Evolutionary conservation across 2,113 vertebrate species (phyloP).

Genomic region (Cephalopterus ornatus): DNA sequence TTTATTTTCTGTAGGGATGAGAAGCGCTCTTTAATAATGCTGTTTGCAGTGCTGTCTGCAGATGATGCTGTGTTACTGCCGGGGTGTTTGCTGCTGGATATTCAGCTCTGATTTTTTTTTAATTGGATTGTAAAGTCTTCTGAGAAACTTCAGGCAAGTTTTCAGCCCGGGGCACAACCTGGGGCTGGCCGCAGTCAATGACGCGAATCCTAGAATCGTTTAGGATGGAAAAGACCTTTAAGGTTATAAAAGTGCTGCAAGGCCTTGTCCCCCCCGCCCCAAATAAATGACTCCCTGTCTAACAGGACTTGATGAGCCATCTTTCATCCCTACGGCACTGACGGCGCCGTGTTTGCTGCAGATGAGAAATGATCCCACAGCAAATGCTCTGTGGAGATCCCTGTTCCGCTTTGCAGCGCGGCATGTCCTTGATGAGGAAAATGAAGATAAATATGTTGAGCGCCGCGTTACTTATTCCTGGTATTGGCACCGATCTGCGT

Average conservation of each 20-base stretch:
- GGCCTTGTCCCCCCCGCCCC: not conserved
- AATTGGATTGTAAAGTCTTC: not conserved
- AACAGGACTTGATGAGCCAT: not conserved
- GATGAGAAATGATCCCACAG: not conserved
- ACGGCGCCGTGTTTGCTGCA: not conserved
- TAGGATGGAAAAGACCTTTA: not conserved
- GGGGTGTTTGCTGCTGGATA: not conserved
- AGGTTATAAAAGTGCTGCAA: not conserved
- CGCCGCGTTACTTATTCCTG: not conserved
- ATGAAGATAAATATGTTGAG: constrained; percentile 24
- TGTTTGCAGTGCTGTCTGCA: not conserved
- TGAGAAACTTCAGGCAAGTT: not conserved
- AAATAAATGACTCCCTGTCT: not conserved
- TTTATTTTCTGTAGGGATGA: not conserved
- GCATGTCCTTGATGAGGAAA: not conserved
- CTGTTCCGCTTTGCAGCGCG: not conserved
- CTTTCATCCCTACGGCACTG: not conserved
- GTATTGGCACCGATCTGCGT: not conserved
- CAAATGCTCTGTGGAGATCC: not conserved
- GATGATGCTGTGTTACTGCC: not conserved
- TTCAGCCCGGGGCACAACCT: not conserved
- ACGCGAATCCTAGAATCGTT: not conserved
- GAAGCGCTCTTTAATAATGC: not conserved
- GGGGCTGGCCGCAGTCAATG: not conserved
- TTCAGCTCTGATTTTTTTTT: not conserved